Percentiles rank a stretch among this genome's conserved stretches.
These are phyloP conservation scores for Burhinus oedicnemus DNA, from an alignment of 2,113 vertebrate genomes.

Conservation along the genomic window DNA sequence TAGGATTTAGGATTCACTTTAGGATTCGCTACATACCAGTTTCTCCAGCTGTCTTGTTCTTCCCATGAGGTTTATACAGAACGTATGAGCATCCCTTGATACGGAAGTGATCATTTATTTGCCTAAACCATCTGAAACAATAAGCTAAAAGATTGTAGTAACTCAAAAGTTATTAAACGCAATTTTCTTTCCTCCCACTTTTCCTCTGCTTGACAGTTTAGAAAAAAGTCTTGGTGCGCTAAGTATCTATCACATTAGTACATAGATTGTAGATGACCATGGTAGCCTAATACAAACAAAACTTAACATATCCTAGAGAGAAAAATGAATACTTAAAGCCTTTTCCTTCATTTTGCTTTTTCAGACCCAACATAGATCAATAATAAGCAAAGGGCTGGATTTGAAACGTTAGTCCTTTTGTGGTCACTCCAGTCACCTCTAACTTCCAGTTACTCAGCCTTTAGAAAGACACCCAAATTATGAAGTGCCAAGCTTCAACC, in stretches of 20 bases:
- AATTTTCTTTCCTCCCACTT: not conserved
- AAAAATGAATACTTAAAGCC: not conserved
- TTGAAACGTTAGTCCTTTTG: not conserved
- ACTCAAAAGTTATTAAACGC: not conserved
- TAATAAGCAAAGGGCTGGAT: not conserved
- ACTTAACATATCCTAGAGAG: not conserved
- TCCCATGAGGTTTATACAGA: slow-evolving; percentile 96
- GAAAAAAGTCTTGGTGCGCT: not conserved
- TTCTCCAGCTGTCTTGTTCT: slow-evolving; percentile 98
- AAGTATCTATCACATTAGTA: not conserved
- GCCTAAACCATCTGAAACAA: slow-evolving; percentile 93
- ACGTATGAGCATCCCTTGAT: slow-evolving; percentile 96
- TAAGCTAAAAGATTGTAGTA: slow-evolving; percentile 40
- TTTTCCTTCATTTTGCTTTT: not conserved
- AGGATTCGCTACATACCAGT: slow-evolving; percentile 81
- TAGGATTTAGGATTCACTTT: too few relatives aligned
- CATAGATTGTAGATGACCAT: not conserved
- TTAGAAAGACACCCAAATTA: not conserved
- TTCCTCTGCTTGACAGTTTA: not conserved
- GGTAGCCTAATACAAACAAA: not conserved
- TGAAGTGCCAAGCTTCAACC: not conserved
- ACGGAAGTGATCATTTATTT: slow-evolving; percentile 96
- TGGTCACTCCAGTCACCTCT: not conserved
- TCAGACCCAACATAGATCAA: not conserved
- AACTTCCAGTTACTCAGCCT: not conserved